These are phyloP conservation scores for Ophiothrix spiculata DNA, from an alignment of 35 echinoderm and acorn worm genomes.

Conservation along the genomic window DNA sequence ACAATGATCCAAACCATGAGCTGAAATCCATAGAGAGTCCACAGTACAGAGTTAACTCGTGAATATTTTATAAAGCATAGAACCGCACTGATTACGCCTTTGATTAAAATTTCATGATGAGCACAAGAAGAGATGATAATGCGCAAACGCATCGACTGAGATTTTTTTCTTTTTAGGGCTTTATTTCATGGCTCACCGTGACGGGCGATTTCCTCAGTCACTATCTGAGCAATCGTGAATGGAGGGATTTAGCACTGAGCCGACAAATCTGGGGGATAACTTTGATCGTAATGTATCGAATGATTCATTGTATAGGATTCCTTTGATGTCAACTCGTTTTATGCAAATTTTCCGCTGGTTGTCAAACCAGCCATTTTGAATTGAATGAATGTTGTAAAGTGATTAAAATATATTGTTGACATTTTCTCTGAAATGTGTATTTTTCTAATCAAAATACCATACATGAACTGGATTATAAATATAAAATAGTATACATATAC, in stretches of 20 bases:
- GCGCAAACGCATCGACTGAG: not conserved
- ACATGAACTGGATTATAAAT: too few relatives aligned
- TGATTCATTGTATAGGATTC: conserved; percentile 1
- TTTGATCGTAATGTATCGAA: conserved; percentile 6
- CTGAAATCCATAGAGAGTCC: not conserved
- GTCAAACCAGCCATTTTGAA: not conserved
- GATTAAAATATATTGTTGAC: too few relatives aligned
- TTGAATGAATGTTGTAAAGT: too few relatives aligned
- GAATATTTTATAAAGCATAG: conserved; percentile 10
- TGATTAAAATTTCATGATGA: conserved; percentile 11
- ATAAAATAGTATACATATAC: too few relatives aligned
- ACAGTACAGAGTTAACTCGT: not conserved
- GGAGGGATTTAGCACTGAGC: not conserved
- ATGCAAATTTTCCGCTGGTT: not conserved
- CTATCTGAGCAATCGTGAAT: not conserved
- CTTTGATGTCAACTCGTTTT: not conserved
- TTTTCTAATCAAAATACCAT: too few relatives aligned
- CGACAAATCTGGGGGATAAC: not conserved
- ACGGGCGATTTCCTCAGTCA: not conserved
- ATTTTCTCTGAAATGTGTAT: too few relatives aligned
- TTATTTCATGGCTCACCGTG: not conserved
- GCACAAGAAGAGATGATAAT: conserved; percentile 1
- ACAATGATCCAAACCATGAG: not conserved
- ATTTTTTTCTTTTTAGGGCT: too few relatives aligned
- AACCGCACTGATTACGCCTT: conserved; percentile 7